Evolutionary conservation across 2,888 invertebrate species (phyloP).

Genomic region (Cryptosula pallasiana): DNA sequence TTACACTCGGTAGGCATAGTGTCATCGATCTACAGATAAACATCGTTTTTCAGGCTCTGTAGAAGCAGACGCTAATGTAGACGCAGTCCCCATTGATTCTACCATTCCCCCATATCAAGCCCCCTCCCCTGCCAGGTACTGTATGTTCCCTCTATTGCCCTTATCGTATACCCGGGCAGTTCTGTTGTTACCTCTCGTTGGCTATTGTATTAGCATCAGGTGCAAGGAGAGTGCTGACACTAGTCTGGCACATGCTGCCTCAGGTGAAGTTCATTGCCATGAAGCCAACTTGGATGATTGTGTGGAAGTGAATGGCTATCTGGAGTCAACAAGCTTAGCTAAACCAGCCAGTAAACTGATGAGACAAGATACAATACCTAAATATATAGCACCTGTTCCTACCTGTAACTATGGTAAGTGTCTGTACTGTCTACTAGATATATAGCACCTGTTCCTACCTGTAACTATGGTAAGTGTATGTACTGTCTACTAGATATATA

Average conservation of each 20-base stretch:
- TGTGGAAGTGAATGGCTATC: neutral
- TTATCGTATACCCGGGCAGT: no score
- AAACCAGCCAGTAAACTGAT: neutral
- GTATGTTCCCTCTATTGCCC: no score
- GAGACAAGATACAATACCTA: slow-evolving; percentile 12
- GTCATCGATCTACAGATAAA: no score
- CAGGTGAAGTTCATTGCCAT: no score
- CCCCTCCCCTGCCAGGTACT: neutral
- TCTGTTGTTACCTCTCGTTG: no score
- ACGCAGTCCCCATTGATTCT: no score
- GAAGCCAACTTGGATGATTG: neutral
- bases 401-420: slow-evolving; percentile 9
- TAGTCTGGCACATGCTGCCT: no score
- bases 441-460: slow-evolving; percentile 3
- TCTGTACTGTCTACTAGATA: no score
- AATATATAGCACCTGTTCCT: slow-evolving; percentile 14
- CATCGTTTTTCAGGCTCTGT: no score
- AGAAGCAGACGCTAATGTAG: neutral
- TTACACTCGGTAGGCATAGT: no score
- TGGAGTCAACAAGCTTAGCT: neutral
- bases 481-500: neutral
- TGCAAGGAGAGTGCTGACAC: no score
- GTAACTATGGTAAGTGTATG: slow-evolving; percentile 17
- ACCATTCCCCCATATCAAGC: neutral
- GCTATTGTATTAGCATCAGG: no score